Evolutionary conservation across 1,140 invertebrate species (phyloP).

Genomic region (Hyposmocoma kahamanoa): DNA sequence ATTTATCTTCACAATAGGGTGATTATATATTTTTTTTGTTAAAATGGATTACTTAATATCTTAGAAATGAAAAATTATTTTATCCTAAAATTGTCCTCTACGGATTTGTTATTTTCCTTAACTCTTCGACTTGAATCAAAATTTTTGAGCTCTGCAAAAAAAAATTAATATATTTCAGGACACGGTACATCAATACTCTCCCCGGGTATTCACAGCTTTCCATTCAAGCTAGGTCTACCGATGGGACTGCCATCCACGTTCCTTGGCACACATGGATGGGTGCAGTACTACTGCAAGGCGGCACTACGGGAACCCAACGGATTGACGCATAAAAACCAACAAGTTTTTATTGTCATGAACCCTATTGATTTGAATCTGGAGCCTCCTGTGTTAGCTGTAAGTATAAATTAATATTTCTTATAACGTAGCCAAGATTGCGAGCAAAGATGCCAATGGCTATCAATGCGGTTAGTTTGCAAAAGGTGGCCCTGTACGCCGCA

Average conservation of each 20-base stretch:
- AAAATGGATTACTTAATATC: too few relatives aligned
- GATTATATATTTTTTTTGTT: too few relatives aligned
- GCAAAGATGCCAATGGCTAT: too few relatives aligned
- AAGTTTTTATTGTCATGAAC: conserved; percentile 97
- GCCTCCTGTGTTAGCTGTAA: conserved; percentile 89
- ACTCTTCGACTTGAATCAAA: too few relatives aligned
- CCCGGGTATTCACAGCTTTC: conserved; percentile 95
- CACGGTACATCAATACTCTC: conserved; percentile 89
- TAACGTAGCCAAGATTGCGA: too few relatives aligned
- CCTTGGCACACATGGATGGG: conserved; percentile 95
- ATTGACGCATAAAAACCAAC: conserved; percentile 95
- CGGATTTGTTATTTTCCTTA: too few relatives aligned
- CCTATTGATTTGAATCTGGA: conserved; percentile 95
- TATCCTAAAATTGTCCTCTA: too few relatives aligned
- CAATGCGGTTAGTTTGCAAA: too few relatives aligned
- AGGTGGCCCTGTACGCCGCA: too few relatives aligned
- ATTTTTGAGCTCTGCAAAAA: too few relatives aligned
- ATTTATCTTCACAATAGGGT: too few relatives aligned
- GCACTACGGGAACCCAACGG: conserved; percentile 92
- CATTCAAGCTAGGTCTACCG: conserved; percentile 93
- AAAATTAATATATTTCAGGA: conserved; percentile 65
- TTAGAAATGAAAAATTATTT: too few relatives aligned
- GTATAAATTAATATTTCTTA: conserved; percentile 53
- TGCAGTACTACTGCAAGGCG: conserved; percentile 95
- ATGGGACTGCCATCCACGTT: conserved; percentile 94